Evolutionary conservation across 2,888 invertebrate genomes (phyloP), one percentile per base, ranked within the genome.

Genomic region (Xanthorhoe designata): DNA sequence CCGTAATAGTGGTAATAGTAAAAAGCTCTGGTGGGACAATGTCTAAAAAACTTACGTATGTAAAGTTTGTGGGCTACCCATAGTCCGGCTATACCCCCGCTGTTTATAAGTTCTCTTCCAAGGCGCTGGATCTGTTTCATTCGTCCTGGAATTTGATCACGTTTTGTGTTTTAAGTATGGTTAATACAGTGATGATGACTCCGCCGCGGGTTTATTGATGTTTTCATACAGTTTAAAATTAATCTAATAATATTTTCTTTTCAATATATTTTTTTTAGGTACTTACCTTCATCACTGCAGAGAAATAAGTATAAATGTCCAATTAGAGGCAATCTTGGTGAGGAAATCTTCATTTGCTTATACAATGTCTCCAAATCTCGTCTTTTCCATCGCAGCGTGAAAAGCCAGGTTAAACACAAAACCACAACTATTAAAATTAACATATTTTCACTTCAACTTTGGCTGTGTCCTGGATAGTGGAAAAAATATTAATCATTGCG

Each of bases 41-140:
- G n/a, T n/a, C n/a, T n/a, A n/a, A n/a, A n/a, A n/a, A 52, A 52
- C 63, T 58, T 13, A 64, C 63, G n/a, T 18, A 53, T 4, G 47
- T 57, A 57, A 0, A 64, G 63, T 61, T 58, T 56, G 10, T 58
- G 29, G 10, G 10, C 18, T 2, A 53, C 3, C 64, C 59, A 64
- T 9, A 58, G 52, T 15, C 51, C 47, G 7, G 35, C 10, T 19
- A 38, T 10, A 0, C 58, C 53, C 13, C 47, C 55, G 32, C n/a
- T 8, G 0, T 59, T 17, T n/a, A 51, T 51, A 13, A 54, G 45
- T 1, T 59, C 50, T 19, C 8, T 45, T 47, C 57, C 63, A 4
- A 51, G 9, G 3, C 15, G 5, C 18, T 64, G 49, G 8, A 59
- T 0, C 1, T 9, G 35, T 55, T 60, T 55, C 54, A 60, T 42